Evolutionary conservation across 2,888 invertebrate genomes (phyloP).

Genomic region (Bugula neritina): DNA sequence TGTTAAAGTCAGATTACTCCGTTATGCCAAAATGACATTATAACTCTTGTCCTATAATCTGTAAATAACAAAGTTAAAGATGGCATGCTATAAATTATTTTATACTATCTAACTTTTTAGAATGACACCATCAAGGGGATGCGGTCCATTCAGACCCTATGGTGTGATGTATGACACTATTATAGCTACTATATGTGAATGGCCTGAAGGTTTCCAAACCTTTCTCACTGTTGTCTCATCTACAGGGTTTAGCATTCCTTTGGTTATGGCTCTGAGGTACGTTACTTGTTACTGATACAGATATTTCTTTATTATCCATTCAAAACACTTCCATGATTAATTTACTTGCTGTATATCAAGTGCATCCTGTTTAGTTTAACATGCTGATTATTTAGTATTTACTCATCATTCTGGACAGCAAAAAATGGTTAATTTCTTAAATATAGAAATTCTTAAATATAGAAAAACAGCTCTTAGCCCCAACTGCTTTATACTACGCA

Average conservation of each 20-base stretch:
- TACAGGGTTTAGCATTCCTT: constrained; percentile 35
- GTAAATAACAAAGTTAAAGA: too few relatives aligned
- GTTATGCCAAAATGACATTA: too few relatives aligned
- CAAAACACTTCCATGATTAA: background rate
- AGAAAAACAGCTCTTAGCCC: background rate
- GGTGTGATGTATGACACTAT: constrained; percentile 34
- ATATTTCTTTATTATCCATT: background rate
- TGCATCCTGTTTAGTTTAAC: background rate
- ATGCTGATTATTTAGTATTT: too few relatives aligned
- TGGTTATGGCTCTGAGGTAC: constrained; percentile 61
- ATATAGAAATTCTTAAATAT: too few relatives aligned
- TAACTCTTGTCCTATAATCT: too few relatives aligned
- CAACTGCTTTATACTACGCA: constrained; percentile 28
- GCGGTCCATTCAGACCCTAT: constrained; percentile 46
- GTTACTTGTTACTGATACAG: too few relatives aligned
- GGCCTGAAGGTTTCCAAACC: constrained; percentile 33
- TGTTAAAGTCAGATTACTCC: too few relatives aligned
- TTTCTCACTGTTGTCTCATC: constrained; percentile 36
- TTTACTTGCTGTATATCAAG: background rate
- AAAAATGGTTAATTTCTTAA: too few relatives aligned
- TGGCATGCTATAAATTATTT: too few relatives aligned
- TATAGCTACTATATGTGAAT: constrained; percentile 33
- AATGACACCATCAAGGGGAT: constrained; percentile 41
- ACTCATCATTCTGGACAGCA: too few relatives aligned
- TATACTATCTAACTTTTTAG: constrained; percentile 32